Evolutionary conservation across 2,113 vertebrate species (phyloP).

Genomic region (Speoplatyrhinus poulsoni): DNA sequence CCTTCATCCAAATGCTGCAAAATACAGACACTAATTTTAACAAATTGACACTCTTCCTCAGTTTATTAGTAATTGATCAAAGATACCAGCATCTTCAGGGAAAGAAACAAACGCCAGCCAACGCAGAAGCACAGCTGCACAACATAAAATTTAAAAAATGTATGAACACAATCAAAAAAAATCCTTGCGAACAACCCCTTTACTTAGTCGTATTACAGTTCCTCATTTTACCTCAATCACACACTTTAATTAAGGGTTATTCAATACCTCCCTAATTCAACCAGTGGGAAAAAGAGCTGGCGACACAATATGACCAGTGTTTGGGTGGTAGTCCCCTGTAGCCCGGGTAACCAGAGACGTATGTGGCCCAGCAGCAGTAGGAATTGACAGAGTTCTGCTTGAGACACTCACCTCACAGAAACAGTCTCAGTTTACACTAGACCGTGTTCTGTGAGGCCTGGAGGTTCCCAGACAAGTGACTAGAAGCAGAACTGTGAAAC

Average conservation of each 20-base stretch:
- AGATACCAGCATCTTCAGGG: neutral
- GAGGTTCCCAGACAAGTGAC: neutral
- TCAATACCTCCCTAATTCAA: constrained; percentile 55
- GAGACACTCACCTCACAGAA: neutral
- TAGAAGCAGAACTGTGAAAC: neutral
- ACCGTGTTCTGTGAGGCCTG: neutral
- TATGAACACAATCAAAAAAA: neutral
- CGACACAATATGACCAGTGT: constrained; percentile 65
- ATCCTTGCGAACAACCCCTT: neutral
- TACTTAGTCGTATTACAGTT: constrained; percentile 14
- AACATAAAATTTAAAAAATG: neutral
- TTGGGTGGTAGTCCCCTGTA: constrained; percentile 28
- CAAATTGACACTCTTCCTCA: neutral
- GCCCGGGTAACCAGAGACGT: constrained; percentile 63
- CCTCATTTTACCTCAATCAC: constrained; percentile 31
- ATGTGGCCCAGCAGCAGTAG: constrained; percentile 23
- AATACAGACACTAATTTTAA: neutral
- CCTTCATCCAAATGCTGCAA: constrained; percentile 63
- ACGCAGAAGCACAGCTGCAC: neutral
- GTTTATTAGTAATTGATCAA: neutral
- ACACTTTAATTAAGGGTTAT: constrained; percentile 60
- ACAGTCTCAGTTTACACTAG: constrained; percentile 7
- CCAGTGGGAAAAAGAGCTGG: constrained; percentile 3
- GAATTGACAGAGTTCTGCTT: neutral
- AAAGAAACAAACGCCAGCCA: neutral